A percentile compares a stretch with the other conserved stretches of the same genome.
Evolutionary conservation across 2,888 invertebrate species (phyloP).

Genomic region (Zygothrica quintamaculata): DNA sequence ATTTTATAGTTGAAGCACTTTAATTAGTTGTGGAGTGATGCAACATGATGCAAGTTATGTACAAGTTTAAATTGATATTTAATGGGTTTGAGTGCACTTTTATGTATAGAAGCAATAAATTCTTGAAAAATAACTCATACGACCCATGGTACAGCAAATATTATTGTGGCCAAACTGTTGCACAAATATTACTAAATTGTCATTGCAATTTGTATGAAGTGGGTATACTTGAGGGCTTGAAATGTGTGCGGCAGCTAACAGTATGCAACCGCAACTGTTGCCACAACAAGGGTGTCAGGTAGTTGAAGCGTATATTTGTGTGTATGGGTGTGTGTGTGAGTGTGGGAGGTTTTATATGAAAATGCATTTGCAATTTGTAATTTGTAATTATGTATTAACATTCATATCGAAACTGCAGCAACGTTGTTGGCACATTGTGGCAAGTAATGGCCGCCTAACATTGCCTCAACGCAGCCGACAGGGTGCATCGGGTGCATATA

Average conservation of each 20-base stretch:
- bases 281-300: slow-evolving; percentile 24
- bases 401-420: slow-evolving; percentile 51
- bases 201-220: slow-evolving; percentile 25
- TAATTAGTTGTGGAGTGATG: no score
- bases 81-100: no score
- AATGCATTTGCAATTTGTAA: slow-evolving; percentile 48
- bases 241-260: slow-evolving; percentile 6
- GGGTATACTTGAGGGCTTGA: slow-evolving; percentile 28
- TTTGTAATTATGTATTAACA: slow-evolving; percentile 64
- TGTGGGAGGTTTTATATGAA: background rate
- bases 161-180: slow-evolving; percentile 25
- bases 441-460: slow-evolving; percentile 20
- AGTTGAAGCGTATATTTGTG: background rate
- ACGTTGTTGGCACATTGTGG: slow-evolving; percentile 26
- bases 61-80: no score
- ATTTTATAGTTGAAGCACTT: no score
- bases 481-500: slow-evolving; percentile 46
- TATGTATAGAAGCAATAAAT: slow-evolving; percentile 3
- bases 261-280: slow-evolving; percentile 24
- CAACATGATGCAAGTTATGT: no score
- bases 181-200: slow-evolving; percentile 46
- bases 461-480: slow-evolving; percentile 1
- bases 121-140: slow-evolving; percentile 43
- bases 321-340: background rate
- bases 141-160: slow-evolving; percentile 16